Percentiles rank a stretch among this genome's conserved stretches.
Conservation (phyloP, 2,113 vertebrate genomes). For the Tragelaphus strepsiceros region DNA sequence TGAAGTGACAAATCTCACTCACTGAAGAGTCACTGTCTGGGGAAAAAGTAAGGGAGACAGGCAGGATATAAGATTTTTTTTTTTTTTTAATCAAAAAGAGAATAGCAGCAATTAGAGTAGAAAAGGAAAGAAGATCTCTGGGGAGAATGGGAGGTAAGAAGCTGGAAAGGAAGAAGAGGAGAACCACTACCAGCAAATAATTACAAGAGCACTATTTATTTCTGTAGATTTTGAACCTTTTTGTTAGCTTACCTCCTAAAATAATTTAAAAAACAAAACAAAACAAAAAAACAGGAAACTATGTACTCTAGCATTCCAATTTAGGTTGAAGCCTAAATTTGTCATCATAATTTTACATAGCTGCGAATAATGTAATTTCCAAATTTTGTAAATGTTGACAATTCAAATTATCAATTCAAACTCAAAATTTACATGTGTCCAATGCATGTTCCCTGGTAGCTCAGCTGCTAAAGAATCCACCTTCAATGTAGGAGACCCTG, state of each 20-base stretch:
- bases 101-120: not conserved
- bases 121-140: not conserved
- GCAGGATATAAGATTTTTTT: not conserved
- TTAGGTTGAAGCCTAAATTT: not conserved
- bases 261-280: not conserved
- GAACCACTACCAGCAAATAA: not conserved
- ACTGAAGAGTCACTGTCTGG: not conserved
- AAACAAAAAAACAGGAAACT: not conserved
- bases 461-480: not conserved
- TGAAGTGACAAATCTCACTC: not conserved
- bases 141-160: not conserved
- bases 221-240: not conserved
- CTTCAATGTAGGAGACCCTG: not conserved
- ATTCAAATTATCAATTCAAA: not conserved
- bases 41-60: not conserved
- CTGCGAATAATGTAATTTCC: not conserved
- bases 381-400: not conserved
- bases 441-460: not conserved
- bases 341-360: not conserved
- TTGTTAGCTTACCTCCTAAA: not conserved
- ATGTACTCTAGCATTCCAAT: not conserved
- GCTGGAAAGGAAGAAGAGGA: not conserved
- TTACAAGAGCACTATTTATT: not conserved
- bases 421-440: not conserved
- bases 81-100: not conserved